These are phyloP conservation scores for Sinocyclocheilus grahami DNA, from an alignment of 2,113 vertebrate species.

Conservation along the genomic window DNA sequence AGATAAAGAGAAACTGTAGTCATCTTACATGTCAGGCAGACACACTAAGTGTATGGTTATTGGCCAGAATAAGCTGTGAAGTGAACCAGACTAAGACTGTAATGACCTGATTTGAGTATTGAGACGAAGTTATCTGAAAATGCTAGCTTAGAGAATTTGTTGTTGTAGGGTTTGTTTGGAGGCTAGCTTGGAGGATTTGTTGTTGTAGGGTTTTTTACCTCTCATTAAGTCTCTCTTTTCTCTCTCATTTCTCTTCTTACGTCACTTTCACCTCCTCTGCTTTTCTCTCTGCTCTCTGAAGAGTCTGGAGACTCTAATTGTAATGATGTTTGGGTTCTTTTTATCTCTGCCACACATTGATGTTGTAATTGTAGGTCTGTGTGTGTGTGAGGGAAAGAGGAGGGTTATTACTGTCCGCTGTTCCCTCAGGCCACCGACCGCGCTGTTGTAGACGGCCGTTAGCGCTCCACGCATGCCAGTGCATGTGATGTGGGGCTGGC, in stretches of 20 bases:
- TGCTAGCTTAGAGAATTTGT: not conserved
- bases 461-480: not conserved
- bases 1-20: not conserved
- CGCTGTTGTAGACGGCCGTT: not conserved
- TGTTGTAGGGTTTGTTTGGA: not conserved
- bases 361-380: slow-evolving; percentile 52
- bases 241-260: not conserved
- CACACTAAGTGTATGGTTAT: too few relatives aligned
- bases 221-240: not conserved
- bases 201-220: not conserved
- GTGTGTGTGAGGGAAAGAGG: slow-evolving; percentile 33
- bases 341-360: slow-evolving; percentile 41
- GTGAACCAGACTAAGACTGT: slow-evolving; percentile 1
- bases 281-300: slow-evolving; percentile 4
- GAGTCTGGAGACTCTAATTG: slow-evolving; percentile 51
- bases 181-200: not conserved
- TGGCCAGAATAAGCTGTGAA: slow-evolving; percentile 6
- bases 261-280: not conserved
- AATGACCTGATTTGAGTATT: slow-evolving; percentile 29
- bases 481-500: slow-evolving; percentile 26
- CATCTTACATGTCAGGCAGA: not conserved
- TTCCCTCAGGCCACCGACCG: slow-evolving; percentile 24
- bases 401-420: slow-evolving; percentile 42
- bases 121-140: slow-evolving; percentile 11
- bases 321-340: slow-evolving; percentile 40